These are phyloP conservation scores for Malurus melanocephalus DNA, from an alignment of 2,113 vertebrate species.

Conservation along the genomic window DNA sequence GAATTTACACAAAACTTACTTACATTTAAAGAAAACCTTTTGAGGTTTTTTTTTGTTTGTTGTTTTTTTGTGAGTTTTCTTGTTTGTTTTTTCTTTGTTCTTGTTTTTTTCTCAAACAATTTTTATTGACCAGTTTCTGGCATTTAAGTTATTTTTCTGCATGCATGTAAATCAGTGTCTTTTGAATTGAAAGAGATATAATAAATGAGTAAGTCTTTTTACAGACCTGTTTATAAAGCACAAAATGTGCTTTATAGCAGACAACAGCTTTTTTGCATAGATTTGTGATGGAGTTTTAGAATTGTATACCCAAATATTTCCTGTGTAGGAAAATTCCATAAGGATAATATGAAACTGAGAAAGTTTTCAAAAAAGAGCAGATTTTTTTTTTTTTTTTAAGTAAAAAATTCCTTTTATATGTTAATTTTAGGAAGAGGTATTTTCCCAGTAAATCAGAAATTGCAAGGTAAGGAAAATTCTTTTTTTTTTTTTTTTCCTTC, in stretches of 20 bases:
- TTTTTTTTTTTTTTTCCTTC: not conserved
- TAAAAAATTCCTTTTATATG: no score
- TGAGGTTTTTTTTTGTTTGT: not conserved
- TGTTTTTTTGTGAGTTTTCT: not conserved
- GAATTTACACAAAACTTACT: not conserved
- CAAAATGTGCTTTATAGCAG: not conserved
- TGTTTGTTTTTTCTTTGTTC: not conserved
- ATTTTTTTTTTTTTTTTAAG: not conserved
- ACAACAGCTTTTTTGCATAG: not conserved
- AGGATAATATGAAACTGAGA: not conserved
- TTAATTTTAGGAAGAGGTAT: not conserved
- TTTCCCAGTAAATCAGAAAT: not conserved
- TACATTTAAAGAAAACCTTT: not conserved
- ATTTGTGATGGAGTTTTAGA: not conserved
- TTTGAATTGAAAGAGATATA: not conserved
- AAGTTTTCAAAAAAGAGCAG: not conserved
- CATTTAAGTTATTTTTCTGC: not conserved
- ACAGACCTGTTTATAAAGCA: not conserved
- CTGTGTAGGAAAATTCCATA: not conserved
- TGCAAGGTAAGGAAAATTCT: not conserved
- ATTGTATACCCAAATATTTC: not conserved
- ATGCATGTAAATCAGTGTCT: not conserved
- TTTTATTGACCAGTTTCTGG: not conserved
- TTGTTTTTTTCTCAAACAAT: not conserved
- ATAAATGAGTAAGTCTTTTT: not conserved